Base-by-base conservation (phyloP, 2,797 vertebrate species). In the Lutjanus campechanus region DNA sequence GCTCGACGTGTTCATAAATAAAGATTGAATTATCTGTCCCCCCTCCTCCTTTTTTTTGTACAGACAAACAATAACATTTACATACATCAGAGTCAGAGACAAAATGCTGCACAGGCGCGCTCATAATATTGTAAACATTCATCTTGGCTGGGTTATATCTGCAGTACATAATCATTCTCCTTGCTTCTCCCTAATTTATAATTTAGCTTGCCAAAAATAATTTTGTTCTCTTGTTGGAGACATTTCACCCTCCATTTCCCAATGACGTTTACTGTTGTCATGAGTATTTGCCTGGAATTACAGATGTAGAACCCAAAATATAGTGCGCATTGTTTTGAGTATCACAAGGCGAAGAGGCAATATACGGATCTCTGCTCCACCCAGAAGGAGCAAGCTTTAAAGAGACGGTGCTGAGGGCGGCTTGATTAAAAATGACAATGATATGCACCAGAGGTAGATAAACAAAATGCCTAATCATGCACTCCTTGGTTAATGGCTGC, bases 401-500 rank as follows among this genome's bases (percentile, higher is more conserved):
- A 58, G n/a, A 73, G 61, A 76, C 1, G 12, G 82, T 73, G 75
- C 76, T 83, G 85, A 78, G 25, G 20, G 54, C 7, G 22, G 53
- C 83, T 76, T 79, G 77, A 91, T 92, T 90, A 85, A 89, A 89
- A 87, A 88, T 88, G 89, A 90, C 90, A 91, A 76, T 60, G 80
- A 85, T 87, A 77, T 87, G 85, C 90, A 90, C 88, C 73, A 43
- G 85, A 83, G 84, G 83, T 80, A 76, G 87, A 91, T 85, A 87
- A 92, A 91, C 85, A 92, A 92, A 92, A 84, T 68, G 82, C 75
- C 72, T 91, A 86, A 93, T 93, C 91, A 89, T 81, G 83, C 89
- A 81, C 67, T 87, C 56, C 77, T 75, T 65, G 40, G 77, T 76
- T 89, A 92, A 91, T 88, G 73, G 88, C 76, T 81, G 77, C 75